These are phyloP conservation scores for Bucco capensis DNA, from an alignment of 2,113 vertebrate species.

Conservation along the genomic window DNA sequence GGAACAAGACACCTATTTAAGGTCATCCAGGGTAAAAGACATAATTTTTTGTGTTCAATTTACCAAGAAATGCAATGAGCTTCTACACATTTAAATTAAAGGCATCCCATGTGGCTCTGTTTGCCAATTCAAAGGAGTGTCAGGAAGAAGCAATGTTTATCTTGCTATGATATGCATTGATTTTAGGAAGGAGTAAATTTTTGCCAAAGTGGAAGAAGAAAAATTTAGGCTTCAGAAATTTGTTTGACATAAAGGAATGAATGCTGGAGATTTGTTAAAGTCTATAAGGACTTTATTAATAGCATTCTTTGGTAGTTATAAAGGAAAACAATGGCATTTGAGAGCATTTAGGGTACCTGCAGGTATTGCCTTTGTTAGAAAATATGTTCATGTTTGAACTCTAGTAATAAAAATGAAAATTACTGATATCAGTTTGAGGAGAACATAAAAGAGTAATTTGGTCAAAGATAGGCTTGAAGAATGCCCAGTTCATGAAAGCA, in stretches of 20 bases:
- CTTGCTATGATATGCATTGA: neutral
- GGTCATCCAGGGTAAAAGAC: neutral
- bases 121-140: neutral
- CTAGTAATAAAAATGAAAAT: neutral
- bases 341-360: neutral
- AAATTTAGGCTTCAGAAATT: neutral
- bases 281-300: neutral
- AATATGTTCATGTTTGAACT: neutral
- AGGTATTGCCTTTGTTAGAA: neutral
- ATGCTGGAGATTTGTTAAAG: neutral
- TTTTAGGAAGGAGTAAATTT: slow-evolving; percentile 7
- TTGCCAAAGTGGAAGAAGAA: neutral
- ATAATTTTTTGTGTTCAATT: neutral
- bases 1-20: neutral
- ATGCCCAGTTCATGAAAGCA: neutral
- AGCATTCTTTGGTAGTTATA: neutral
- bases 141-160: neutral
- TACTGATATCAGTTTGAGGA: neutral
- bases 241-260: neutral
- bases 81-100: slow-evolving; percentile 2
- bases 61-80: neutral
- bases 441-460: neutral
- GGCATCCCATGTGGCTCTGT: neutral
- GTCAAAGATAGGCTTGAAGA: neutral
- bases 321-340: neutral